Evolutionary conservation across 2,888 invertebrate species (phyloP), one percentile per base, ranked within the genome.

Genomic region (Zaprionus obscuricornis): DNA sequence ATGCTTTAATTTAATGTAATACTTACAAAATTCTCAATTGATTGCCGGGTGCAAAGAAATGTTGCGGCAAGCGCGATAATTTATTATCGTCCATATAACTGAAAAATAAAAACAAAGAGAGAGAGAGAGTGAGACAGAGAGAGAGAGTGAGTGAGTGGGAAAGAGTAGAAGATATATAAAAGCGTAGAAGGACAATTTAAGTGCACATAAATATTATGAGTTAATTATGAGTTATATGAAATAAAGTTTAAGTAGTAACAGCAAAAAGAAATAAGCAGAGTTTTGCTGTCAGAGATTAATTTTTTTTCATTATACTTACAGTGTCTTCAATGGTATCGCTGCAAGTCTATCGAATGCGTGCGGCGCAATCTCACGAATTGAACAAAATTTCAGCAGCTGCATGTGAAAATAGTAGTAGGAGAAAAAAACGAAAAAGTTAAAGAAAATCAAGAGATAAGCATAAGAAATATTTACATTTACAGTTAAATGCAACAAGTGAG

Each of bases 1-100:
- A 7, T 43, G n/a, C n/a, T n/a, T n/a, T 20, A 20, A 18, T 43
- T n/a, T 18, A 16, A 31, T 37, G 16, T 59, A 37, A 49, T 66
- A 91, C 91, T 91, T 86, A 91, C 91, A 91, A 74, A 34, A 86
- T 86, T 67, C 83, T 83, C 51, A 91, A 76, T 42, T 83, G 68
- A 79, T 90, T 91, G 42, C 79, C 84, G 2, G 74, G 60, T 8
- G 89, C 77, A 74, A 91, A 91, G 27, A 91, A 73, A 66, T 89
- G 77, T 17, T 78, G 84, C 17, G 91, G 90, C 55, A 91, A 73
- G 22, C 69, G 72, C 47, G 82, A 74, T 55, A 91, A 82, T 64
- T 88, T 86, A 78, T 91, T 91, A 79, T 91, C 91, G 75, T 91
- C 91, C 85, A 91, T 81, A 82, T 91, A 89, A 57, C 91, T 91